Base-by-base conservation (phyloP, 2,797 vertebrate species). In the Protosalanx chinensis region DNA sequence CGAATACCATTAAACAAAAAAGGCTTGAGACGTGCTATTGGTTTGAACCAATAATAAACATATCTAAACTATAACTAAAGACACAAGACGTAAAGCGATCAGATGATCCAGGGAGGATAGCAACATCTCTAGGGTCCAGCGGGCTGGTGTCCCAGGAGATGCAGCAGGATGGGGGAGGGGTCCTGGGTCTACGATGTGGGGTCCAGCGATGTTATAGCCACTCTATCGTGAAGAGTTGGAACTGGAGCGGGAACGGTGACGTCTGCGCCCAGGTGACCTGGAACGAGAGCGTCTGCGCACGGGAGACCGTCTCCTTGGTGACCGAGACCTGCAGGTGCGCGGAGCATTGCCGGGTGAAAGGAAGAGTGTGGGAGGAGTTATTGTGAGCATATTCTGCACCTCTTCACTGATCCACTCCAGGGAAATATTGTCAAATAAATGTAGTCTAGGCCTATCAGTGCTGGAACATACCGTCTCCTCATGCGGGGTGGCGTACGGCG, bases 171-270 rank as follows among this genome's bases (percentile, higher is more conserved):
- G 51, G 13, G 3, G 18, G 51, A 16, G 16, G 51, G 51, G 51
- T 46, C 51, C 4, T n/a, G 51, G 51, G 41, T 46, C 41, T 56
- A 6, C 5, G 51, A 56, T 56, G 51, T 56, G 16, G 51, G 51
- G 51, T 56, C 51, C 51, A n/a, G 51, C 6, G 3, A 56, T n/a
- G 51, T 56, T 16, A 5, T 3, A 23, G 75, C 81, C 10, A 64
- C 72, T 92, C 89, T 96, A 98, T 92, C 95, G 94, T 6, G 97
- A 98, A 20, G 97, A 99, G 90, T 98, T 98, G 5, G 97, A 98
- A 84, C 97, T 99, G 86, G 97, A 99, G 41, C 96, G 95, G 81
- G 97, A 98, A 68, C 96, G 94, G 68, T 98, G 97, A 68, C 97
- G 95, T 66, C 97, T 92, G 70, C 96, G 95, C 1, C 96, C 97